These are phyloP conservation scores for Poecilia velifera DNA, from an alignment of 2,797 vertebrate species.

Conservation along the genomic window DNA sequence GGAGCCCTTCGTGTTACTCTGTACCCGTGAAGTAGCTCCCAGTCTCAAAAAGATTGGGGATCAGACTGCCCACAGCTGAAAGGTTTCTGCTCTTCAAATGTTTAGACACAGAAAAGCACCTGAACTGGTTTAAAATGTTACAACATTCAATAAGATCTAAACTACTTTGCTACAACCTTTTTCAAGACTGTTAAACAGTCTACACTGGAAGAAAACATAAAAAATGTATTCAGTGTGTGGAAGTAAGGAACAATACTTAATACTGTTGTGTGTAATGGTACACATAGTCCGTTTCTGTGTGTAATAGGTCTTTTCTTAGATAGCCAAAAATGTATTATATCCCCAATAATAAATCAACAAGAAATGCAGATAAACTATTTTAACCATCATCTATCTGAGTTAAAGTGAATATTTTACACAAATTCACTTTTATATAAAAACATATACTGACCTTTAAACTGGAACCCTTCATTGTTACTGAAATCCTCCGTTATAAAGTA, in stretches of 20 bases:
- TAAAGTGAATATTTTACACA: background rate
- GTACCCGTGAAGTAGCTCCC: too few relatives aligned
- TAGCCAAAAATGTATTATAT: background rate
- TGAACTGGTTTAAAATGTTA: background rate
- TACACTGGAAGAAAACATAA: background rate
- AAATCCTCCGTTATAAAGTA: constrained; percentile 8
- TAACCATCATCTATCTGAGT: background rate
- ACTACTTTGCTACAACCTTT: background rate
- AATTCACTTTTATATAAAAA: background rate
- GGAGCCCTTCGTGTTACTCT: too few relatives aligned
- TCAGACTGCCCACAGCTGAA: background rate
- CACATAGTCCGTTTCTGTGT: background rate
- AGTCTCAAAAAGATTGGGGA: background rate
- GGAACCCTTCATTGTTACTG: background rate
- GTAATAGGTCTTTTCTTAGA: background rate
- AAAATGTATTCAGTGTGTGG: too few relatives aligned
- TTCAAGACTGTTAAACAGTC: background rate
- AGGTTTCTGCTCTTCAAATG: background rate
- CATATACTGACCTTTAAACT: background rate
- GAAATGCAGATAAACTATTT: background rate
- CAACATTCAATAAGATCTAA: background rate
- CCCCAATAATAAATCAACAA: background rate
- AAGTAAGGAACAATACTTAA: background rate
- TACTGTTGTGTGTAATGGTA: background rate
- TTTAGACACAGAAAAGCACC: background rate